A percentile compares a stretch with the other conserved stretches of the same genome.
These are phyloP conservation scores for Chaetops frenatus DNA, from an alignment of 2,113 vertebrate species.

Conservation along the genomic window DNA sequence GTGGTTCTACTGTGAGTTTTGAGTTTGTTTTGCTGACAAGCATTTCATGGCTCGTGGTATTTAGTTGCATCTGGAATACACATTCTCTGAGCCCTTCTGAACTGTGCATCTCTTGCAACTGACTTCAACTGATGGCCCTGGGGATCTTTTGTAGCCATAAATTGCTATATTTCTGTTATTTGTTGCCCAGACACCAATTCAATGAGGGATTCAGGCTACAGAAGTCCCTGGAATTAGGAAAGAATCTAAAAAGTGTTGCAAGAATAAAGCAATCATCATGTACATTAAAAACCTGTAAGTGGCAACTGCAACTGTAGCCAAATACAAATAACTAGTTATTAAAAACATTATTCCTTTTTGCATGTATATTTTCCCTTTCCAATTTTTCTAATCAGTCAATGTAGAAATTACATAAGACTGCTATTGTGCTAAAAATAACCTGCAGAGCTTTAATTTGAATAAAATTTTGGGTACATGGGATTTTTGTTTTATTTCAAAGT, in stretches of 20 bases:
- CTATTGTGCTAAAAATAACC: not conserved
- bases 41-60: not conserved
- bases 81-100: not conserved
- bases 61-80: not conserved
- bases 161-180: not conserved
- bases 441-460: not conserved
- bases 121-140: not conserved
- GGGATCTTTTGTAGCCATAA: not conserved
- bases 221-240: not conserved
- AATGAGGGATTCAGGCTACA: not conserved
- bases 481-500: constrained; percentile 1
- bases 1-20: not conserved
- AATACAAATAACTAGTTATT: not conserved
- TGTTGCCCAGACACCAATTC: not conserved
- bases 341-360: not conserved
- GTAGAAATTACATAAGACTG: not conserved
- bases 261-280: not conserved
- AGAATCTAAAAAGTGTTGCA: not conserved
- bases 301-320: not conserved
- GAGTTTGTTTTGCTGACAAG: not conserved
- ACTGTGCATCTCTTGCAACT: not conserved
- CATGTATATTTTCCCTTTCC: not conserved
- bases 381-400: not conserved
- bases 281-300: not conserved
- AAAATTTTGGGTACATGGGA: not conserved